Base-by-base conservation (phyloP, 2,888 invertebrate species). In the Acanthosepion pharaonis region DNA sequence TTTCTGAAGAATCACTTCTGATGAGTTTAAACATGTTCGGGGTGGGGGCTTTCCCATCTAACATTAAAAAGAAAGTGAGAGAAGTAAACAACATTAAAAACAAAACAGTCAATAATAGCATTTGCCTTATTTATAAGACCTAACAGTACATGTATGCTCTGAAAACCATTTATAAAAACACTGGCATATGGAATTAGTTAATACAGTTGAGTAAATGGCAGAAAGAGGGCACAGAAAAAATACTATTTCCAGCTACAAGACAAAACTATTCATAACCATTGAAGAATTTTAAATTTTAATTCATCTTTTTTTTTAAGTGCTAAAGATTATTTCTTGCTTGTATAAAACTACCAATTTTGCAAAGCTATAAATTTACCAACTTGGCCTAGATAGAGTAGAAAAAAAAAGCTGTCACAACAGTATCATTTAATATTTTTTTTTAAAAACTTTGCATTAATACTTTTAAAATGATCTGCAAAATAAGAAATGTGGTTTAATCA, bases 151-250 rank as follows among this genome's bases (percentile, higher is more conserved):
- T 78, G 78, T 78, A 78, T 11, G 78, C 78, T 78, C 78, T n/a
- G 78, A 78, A 78, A n/a, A 78, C 78, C n/a, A 78, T 78, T 78
- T 78, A 78, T 78, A 78, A 78, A 78, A 78, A 78, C 78, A 78
- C 78, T 15, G 15, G 15, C 78, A 78, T 78, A 33, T 78, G 78
- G 78, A 78, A 78, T 9, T 78, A 78, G n/a, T 78, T 78, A 78
- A 33, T 78, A 33, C 78, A n/a, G 78, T n/a, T 78, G 78, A 78
- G 18, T 78, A 78, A 78, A 78, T 78, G n/a, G n/a, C 23, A 11
- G n/a, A 11, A 78, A 78, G n/a, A 78, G 78, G 23, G 78, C n/a
- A n/a, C 78, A 11, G 33, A 33, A n/a, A 78, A 78, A 33, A n/a
- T n/a, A 33, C 78, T 18, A 78, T 78, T 78, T 33, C 33, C n/a